phyloP scores from a whole-genome alignment of 2,797 vertebrate genomes.

The Miichthys miiuy region DNA sequence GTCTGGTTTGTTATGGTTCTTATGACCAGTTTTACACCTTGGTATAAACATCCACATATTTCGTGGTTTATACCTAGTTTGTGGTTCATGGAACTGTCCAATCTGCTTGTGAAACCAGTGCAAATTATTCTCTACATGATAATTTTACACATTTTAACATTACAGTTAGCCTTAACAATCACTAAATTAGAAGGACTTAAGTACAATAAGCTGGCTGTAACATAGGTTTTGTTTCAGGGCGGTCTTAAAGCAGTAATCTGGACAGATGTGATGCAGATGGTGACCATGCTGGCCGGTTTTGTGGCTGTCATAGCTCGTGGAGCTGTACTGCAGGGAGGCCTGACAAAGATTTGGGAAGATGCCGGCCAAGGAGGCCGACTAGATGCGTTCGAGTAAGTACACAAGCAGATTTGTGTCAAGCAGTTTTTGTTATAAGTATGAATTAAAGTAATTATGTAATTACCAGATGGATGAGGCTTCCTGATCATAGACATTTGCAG shows the following conservation, averaged over 20 bases:
- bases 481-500: background rate
- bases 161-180: background rate
- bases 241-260: constrained; percentile 91
- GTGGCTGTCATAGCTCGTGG: constrained; percentile 85
- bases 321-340: constrained; percentile 82
- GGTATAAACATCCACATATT: background rate
- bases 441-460: background rate
- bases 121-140: background rate
- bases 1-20: background rate
- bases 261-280: constrained; percentile 90
- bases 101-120: constrained; percentile 3
- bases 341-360: constrained; percentile 84
- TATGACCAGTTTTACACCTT: background rate
- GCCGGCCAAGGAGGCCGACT: constrained; percentile 80
- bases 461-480: background rate
- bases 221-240: constrained; percentile 76
- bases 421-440: background rate
- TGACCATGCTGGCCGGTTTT: constrained; percentile 87
- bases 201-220: background rate
- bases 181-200: background rate
- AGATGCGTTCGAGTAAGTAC: constrained; percentile 81
- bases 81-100: background rate
- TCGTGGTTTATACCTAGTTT: background rate
- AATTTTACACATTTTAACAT: background rate
- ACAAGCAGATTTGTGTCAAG: background rate